A percentile compares a stretch with the other conserved stretches of the same genome.
phyloP scores from a whole-genome alignment of 2,888 invertebrate species.

The Phania funesta region DNA sequence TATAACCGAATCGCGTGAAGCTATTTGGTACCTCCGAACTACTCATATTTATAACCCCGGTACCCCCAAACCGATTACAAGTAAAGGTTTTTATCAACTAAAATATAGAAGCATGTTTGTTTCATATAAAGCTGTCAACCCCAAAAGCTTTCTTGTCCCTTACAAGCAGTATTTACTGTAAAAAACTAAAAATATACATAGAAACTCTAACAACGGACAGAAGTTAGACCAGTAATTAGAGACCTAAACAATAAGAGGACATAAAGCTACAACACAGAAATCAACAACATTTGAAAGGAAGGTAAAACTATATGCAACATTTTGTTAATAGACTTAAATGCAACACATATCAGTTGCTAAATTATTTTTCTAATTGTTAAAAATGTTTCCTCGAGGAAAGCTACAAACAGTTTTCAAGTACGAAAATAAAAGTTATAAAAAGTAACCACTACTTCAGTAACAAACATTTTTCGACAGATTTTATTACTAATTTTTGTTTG shows the following conservation, averaged over 20 bases:
- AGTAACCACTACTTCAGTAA: conserved; percentile 24
- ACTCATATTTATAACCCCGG: too few species aligned
- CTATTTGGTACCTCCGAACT: too few species aligned
- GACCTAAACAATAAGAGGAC: conserved; percentile 19
- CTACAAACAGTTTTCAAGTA: too few species aligned
- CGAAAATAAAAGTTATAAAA: conserved; percentile 1
- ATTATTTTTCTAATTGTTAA: not conserved
- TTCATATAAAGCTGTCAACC: too few species aligned
- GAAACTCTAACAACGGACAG: not conserved
- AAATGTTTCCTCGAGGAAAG: not conserved
- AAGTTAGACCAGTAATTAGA: conserved; percentile 59
- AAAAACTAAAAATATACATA: not conserved
- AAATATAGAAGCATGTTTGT: too few species aligned
- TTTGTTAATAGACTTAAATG: conserved; percentile 32
- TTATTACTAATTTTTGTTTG: too few species aligned
- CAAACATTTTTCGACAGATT: conserved; percentile 6
- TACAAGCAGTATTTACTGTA: not conserved
- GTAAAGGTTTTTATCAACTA: too few species aligned
- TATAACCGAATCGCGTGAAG: too few species aligned
- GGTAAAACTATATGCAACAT: not conserved
- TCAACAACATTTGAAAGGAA: not conserved
- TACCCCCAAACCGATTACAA: too few species aligned
- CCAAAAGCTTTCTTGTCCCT: not conserved
- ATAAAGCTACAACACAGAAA: not conserved
- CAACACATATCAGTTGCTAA: conserved; percentile 13